These are phyloP conservation scores for Lithobates pipiens DNA, from an alignment of 2,797 vertebrate species.

Conservation along the genomic window DNA sequence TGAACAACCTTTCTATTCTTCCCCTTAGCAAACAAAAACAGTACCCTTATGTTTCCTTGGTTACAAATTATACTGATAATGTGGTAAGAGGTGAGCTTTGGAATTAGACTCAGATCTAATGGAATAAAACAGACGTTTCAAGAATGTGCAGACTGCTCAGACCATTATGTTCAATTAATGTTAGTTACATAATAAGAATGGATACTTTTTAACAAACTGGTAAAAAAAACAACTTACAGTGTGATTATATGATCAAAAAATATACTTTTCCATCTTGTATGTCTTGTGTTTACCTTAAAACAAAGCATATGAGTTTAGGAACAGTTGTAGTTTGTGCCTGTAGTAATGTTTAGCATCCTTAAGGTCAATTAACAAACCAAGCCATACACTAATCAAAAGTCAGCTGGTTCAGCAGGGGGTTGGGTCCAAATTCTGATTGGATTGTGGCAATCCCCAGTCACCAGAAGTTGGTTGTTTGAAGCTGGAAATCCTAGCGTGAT, in stretches of 20 bases:
- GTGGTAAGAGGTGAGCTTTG: slow-evolving; percentile 55
- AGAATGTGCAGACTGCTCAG: slow-evolving; percentile 54
- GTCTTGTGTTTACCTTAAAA: neutral
- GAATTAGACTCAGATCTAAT: slow-evolving; percentile 53
- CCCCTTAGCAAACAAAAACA: slow-evolving; percentile 46
- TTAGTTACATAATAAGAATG: slow-evolving; percentile 47
- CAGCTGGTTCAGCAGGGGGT: no score
- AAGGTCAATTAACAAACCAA: no score
- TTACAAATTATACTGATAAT: slow-evolving; percentile 54
- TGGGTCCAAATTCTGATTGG: no score
- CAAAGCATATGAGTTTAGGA: neutral
- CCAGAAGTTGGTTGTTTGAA: no score
- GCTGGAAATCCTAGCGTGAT: no score
- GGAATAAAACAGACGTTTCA: slow-evolving; percentile 50
- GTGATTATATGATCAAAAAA: neutral
- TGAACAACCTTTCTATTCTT: slow-evolving; percentile 15
- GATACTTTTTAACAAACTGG: slow-evolving; percentile 41
- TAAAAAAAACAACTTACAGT: neutral
- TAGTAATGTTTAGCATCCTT: no score
- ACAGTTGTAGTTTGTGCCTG: no score
- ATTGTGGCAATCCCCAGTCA: no score
- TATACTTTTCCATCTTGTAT: neutral
- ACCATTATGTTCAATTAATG: slow-evolving; percentile 58
- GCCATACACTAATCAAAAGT: no score
- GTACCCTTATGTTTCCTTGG: slow-evolving; percentile 48